Percentiles rank a stretch among this genome's conserved stretches.
Conservation (phyloP, 2,888 invertebrate species). For the Sesia bembeciformis region DNA sequence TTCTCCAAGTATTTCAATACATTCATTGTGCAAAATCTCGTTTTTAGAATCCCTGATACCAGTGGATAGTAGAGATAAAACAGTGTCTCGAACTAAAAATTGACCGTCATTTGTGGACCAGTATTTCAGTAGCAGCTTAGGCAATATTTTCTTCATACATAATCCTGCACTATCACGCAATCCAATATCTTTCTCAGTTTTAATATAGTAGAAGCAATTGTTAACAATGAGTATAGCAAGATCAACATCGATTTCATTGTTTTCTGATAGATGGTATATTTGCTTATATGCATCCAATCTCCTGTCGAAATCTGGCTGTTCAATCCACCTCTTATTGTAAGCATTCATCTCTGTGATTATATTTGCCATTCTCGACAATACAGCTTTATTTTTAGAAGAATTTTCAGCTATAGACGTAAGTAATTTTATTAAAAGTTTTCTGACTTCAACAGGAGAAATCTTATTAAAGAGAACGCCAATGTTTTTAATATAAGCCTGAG, state of each 20-base stretch:
- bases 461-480: slow-evolving; percentile 83
- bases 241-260: slow-evolving; percentile 73
- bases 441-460: slow-evolving; percentile 76
- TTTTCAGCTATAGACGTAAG: slow-evolving; percentile 75
- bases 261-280: slow-evolving; percentile 72
- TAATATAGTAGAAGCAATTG: slow-evolving; percentile 86
- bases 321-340: slow-evolving; percentile 90
- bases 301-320: slow-evolving; percentile 92
- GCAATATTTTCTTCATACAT: slow-evolving; percentile 81
- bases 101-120: slow-evolving; percentile 73
- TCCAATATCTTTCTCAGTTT: slow-evolving; percentile 87
- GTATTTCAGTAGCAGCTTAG: slow-evolving; percentile 75
- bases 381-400: slow-evolving; percentile 39
- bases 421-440: slow-evolving; percentile 80
- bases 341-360: slow-evolving; percentile 85
- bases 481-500: slow-evolving; percentile 78
- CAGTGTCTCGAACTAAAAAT: slow-evolving; percentile 81
- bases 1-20: slow-evolving; percentile 84
- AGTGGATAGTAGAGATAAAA: slow-evolving; percentile 81
- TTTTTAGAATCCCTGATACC: slow-evolving; percentile 81
- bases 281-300: slow-evolving; percentile 85
- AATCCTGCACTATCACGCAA: slow-evolving; percentile 85
- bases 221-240: slow-evolving; percentile 83
- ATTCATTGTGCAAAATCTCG: slow-evolving; percentile 84
- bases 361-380: slow-evolving; percentile 65